phyloP scores from a whole-genome alignment of 2,888 invertebrate species.

The Tenodera sinensis region DNA sequence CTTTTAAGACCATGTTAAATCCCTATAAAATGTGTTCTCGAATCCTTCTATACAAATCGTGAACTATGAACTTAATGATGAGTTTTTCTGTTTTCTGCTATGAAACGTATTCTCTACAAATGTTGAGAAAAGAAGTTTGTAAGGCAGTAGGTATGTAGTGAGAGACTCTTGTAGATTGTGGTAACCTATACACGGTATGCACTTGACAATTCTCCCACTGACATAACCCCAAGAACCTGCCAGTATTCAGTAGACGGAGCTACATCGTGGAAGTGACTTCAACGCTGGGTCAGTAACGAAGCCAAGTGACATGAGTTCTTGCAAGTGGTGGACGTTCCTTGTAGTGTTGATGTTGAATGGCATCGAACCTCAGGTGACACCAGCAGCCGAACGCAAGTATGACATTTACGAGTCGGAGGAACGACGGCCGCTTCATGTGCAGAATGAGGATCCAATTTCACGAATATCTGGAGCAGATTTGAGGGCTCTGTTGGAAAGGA shows the following conservation, averaged over 20 bases:
- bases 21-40: not conserved
- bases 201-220: not conserved
- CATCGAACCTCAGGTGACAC: not conserved
- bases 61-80: not conserved
- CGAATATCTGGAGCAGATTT: constrained; percentile 40
- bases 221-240: not conserved
- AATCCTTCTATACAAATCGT: not conserved
- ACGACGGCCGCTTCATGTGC: not conserved
- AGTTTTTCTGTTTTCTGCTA: not conserved
- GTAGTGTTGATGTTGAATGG: not conserved
- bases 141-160: too few relatives aligned
- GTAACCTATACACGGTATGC: not conserved
- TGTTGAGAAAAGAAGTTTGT: not conserved
- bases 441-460: not conserved
- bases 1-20: too few relatives aligned
- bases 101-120: not conserved
- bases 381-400: not conserved
- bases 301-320: not conserved
- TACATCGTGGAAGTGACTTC: not conserved
- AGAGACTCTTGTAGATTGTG: not conserved
- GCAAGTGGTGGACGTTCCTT: not conserved
- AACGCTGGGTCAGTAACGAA: not conserved
- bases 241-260: not conserved
- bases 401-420: not conserved
- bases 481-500: constrained; percentile 60